These are phyloP conservation scores for Lucilia cuprina DNA, from an alignment of 1,140 invertebrate genomes.

Conservation along the genomic window DNA sequence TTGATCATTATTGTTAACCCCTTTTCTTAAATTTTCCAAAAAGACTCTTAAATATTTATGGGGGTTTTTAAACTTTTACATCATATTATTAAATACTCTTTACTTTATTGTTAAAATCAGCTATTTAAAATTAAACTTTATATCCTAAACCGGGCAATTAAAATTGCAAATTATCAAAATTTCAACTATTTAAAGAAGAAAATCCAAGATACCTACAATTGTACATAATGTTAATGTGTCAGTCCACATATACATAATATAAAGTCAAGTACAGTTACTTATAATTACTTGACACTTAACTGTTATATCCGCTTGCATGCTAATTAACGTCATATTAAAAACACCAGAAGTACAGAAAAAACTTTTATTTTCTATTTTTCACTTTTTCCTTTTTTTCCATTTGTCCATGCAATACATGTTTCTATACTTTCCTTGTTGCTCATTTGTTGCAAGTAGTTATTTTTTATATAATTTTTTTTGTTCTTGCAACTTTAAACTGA, in stretches of 20 bases:
- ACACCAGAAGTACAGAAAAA: background rate
- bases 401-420: background rate
- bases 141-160: no score
- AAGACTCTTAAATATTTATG: no score
- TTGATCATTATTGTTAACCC: no score
- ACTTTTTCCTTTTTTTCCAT: background rate
- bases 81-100: no score
- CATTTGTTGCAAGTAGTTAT: background rate
- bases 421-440: background rate
- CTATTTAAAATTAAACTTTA: no score
- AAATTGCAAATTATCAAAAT: no score
- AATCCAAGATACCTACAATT: no score
- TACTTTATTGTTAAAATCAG: no score
- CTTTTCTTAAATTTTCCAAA: no score
- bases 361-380: background rate
- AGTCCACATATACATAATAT: background rate
- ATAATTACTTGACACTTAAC: conserved; percentile 33
- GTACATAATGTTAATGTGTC: no score
- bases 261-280: conserved; percentile 10
- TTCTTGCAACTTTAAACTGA: background rate
- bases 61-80: no score
- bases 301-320: conserved; percentile 21
- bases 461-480: background rate
- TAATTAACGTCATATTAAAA: conserved; percentile 25
- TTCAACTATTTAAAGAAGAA: no score